These are phyloP conservation scores for Malurus melanocephalus DNA, from an alignment of 2,113 vertebrate genomes.

Conservation along the genomic window DNA sequence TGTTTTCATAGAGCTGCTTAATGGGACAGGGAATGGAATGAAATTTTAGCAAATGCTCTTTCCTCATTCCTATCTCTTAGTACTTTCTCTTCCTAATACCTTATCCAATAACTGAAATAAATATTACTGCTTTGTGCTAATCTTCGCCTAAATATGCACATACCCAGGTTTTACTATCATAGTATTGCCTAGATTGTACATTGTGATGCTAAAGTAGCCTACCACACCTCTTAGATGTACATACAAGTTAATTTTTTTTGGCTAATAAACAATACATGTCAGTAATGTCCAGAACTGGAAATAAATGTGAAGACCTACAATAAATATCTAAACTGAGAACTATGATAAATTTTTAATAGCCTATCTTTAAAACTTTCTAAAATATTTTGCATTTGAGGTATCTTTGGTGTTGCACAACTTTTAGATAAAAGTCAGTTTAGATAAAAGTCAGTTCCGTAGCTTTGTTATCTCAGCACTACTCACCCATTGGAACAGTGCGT, in stretches of 20 bases:
- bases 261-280: neutral
- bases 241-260: neutral
- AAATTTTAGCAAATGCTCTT: neutral
- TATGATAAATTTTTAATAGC: neutral
- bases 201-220: neutral
- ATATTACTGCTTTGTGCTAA: neutral
- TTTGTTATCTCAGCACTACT: conserved; percentile 20
- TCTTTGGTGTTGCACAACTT: neutral
- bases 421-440: neutral
- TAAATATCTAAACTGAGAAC: neutral
- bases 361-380: neutral
- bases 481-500: conserved; percentile 83
- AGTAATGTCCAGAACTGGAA: neutral
- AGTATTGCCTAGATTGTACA: neutral
- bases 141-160: neutral
- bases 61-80: neutral
- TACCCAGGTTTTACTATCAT: neutral
- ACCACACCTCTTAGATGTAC: neutral
- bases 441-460: neutral
- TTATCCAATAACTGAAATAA: neutral
- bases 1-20: neutral
- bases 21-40: neutral
- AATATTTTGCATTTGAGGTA: neutral
- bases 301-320: neutral
- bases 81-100: neutral